A percentile compares a stretch with the other conserved stretches of the same genome.
These are phyloP conservation scores for Patella pellucida DNA, from an alignment of 2,888 invertebrate genomes.

Conservation along the genomic window DNA sequence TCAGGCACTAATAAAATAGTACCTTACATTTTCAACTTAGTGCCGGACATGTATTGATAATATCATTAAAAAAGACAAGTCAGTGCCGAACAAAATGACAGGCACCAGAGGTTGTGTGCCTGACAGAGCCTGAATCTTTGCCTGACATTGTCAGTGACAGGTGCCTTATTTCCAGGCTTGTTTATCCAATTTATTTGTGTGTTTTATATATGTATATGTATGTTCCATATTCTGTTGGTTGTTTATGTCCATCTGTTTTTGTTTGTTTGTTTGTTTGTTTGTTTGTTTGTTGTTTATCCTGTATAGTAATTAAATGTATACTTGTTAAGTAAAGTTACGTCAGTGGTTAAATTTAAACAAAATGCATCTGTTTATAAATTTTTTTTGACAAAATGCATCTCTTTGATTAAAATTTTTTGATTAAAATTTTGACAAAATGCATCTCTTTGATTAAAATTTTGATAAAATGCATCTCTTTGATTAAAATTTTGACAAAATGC, in stretches of 20 bases:
- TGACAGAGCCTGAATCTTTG: no score
- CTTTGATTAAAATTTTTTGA: no score
- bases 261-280: not conserved
- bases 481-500: not conserved
- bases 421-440: not conserved
- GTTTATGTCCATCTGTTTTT: not conserved
- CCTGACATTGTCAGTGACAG: no score
- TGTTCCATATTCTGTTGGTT: not conserved
- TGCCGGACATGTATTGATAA: no score
- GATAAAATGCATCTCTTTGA: not conserved
- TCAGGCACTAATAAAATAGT: no score
- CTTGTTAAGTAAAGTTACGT: not conserved
- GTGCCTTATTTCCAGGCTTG: no score
- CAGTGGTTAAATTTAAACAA: not conserved
- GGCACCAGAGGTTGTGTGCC: no score
- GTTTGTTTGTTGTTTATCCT: not conserved
- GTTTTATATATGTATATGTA: not conserved
- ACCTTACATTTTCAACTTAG: no score
- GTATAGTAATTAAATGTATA: not conserved
- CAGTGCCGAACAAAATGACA: no score
- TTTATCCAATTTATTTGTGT: conserved; percentile 1
- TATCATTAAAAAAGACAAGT: no score
- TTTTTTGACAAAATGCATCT: not conserved
- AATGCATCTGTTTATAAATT: not conserved
- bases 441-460: not conserved